Conservation (phyloP, 2,113 vertebrate genomes). For the Apeltes quadracus region DNA sequence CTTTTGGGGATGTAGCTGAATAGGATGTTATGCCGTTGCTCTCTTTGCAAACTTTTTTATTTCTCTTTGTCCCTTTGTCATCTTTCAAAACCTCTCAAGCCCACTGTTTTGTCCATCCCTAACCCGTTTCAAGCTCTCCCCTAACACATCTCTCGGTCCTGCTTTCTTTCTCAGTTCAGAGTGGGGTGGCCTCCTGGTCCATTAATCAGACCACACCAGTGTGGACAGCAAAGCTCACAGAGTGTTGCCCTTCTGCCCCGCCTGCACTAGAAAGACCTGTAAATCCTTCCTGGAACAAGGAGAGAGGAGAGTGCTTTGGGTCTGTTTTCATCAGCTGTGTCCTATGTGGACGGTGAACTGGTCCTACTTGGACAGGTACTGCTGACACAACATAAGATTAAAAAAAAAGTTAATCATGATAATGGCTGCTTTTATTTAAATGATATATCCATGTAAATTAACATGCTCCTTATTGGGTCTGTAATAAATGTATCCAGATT, state of each 20-base stretch:
- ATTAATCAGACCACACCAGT: slow-evolving; percentile 74
- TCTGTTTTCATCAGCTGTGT: slow-evolving; percentile 27
- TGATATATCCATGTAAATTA: neutral
- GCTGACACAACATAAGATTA: slow-evolving; percentile 1
- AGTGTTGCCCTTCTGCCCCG: slow-evolving; percentile 58
- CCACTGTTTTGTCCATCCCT: neutral
- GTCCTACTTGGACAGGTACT: neutral
- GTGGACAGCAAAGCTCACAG: slow-evolving; percentile 60
- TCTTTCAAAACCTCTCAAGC: neutral
- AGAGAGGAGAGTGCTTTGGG: slow-evolving; percentile 14
- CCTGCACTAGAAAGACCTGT: slow-evolving; percentile 59
- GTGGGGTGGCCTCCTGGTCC: slow-evolving; percentile 73
- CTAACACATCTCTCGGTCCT: slow-evolving; percentile 33
- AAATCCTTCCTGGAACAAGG: slow-evolving; percentile 52
- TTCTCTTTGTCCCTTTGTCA: neutral
- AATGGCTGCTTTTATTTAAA: neutral
- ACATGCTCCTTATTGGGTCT: neutral
- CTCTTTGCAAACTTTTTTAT: neutral
- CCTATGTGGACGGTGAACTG: neutral
- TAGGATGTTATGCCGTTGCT: slow-evolving; percentile 1
- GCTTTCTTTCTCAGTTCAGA: slow-evolving; percentile 55
- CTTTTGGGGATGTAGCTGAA: slow-evolving; percentile 4
- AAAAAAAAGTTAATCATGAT: too few relatives aligned
- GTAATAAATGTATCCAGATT: neutral
- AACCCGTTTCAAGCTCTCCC: slow-evolving; percentile 28